A percentile compares a stretch with the other conserved stretches of the same genome.
Evolutionary conservation across 2,888 invertebrate species (phyloP).

Genomic region (Horisme vitalbata): DNA sequence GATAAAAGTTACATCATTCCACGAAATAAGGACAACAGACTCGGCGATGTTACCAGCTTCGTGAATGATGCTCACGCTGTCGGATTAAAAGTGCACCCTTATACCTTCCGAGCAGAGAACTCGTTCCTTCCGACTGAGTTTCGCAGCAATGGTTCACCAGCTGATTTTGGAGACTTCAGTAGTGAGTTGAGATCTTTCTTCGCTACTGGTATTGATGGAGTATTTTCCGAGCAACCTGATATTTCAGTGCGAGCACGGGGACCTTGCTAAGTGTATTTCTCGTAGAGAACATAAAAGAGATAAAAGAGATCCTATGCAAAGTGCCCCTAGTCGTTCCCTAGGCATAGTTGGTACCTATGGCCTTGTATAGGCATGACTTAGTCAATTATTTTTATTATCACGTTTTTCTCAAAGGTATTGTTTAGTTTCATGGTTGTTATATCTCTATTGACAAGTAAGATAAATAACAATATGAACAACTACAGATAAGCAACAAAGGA

Average conservation of each 20-base stretch:
- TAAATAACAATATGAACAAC: background rate
- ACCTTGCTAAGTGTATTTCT: conserved; percentile 8
- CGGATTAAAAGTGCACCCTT: conserved; percentile 68
- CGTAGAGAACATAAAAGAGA: too few relatives aligned
- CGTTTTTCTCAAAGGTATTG: too few relatives aligned
- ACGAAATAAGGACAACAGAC: conserved; percentile 48
- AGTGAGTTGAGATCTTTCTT: conserved; percentile 61
- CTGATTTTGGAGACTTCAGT: conserved; percentile 54
- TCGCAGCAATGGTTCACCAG: conserved; percentile 24
- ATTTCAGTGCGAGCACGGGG: conserved; percentile 48
- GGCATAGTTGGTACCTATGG: too few relatives aligned
- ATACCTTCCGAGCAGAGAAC: conserved; percentile 53
- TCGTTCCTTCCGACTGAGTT: conserved; percentile 23
- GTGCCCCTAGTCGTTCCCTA: too few relatives aligned
- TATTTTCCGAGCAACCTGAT: conserved; percentile 71
- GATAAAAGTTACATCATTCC: conserved; percentile 69
- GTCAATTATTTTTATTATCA: too few relatives aligned
- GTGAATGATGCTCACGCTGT: conserved; percentile 62
- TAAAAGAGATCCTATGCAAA: too few relatives aligned
- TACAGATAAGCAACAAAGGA: background rate
- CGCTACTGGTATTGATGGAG: conserved; percentile 65
- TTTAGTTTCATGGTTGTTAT: too few relatives aligned
- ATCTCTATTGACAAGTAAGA: background rate
- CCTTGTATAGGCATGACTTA: too few relatives aligned
- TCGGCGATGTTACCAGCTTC: conserved; percentile 57